These are phyloP conservation scores for Calephelis virginiensis DNA, from an alignment of 1,140 invertebrate species.

Conservation along the genomic window DNA sequence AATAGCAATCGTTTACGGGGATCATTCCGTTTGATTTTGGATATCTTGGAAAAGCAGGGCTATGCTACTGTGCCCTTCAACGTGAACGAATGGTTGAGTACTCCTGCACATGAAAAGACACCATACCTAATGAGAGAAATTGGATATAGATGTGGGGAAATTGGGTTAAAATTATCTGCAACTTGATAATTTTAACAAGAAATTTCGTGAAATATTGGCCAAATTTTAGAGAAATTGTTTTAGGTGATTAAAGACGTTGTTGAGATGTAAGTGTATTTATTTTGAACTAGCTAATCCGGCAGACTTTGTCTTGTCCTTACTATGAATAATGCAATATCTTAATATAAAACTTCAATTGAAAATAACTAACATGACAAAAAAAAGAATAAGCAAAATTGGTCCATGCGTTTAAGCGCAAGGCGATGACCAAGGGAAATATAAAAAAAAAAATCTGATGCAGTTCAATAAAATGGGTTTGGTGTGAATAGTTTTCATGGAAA, in stretches of 20 bases:
- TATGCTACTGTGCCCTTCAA: slow-evolving; percentile 52
- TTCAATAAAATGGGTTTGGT: too few species aligned
- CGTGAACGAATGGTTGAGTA: slow-evolving; percentile 46
- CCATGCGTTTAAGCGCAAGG: too few species aligned
- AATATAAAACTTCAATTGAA: too few species aligned
- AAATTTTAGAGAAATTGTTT: slow-evolving; percentile 15
- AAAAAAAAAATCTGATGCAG: too few species aligned
- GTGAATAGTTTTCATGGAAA: too few species aligned
- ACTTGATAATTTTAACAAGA: slow-evolving; percentile 36
- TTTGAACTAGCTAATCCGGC: neutral
- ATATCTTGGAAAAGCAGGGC: slow-evolving; percentile 57
- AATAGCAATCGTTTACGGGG: slow-evolving; percentile 67
- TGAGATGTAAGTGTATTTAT: slow-evolving; percentile 18
- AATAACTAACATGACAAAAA: too few species aligned
- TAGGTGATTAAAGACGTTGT: slow-evolving; percentile 30
- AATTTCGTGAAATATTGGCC: slow-evolving; percentile 2
- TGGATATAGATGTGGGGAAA: slow-evolving; percentile 60
- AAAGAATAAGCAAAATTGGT: too few species aligned
- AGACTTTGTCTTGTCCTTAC: too few species aligned
- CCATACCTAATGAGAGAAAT: slow-evolving; percentile 61
- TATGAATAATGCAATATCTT: too few species aligned
- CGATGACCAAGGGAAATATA: too few species aligned
- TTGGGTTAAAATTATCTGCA: slow-evolving; percentile 56
- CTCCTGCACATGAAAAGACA: slow-evolving; percentile 54
- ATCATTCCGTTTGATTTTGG: slow-evolving; percentile 53